Evolutionary conservation across 2,888 invertebrate species (phyloP).

Genomic region (Onchidella celtica): DNA sequence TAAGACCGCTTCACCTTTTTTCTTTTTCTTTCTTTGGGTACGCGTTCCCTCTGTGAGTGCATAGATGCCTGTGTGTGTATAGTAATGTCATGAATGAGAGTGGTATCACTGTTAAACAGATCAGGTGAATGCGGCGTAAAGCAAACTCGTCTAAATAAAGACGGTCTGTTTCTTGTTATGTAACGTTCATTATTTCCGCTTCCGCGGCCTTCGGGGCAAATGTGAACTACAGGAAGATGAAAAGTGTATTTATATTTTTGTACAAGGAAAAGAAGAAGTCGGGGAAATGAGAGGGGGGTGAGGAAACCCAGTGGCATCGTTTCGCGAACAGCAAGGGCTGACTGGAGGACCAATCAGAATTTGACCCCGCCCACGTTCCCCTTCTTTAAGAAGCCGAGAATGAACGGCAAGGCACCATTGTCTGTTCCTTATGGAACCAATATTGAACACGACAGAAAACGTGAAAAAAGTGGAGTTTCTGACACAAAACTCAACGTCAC

Average conservation of each 20-base stretch:
- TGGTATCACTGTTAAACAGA: not conserved
- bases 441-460: too few relatives aligned
- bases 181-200: not conserved
- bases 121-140: not conserved
- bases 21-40: too few relatives aligned
- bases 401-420: not conserved
- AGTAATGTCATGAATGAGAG: too few relatives aligned
- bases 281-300: too few relatives aligned
- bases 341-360: slow-evolving; percentile 19
- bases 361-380: slow-evolving; percentile 22
- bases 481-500: too few relatives aligned
- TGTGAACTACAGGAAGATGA: not conserved
- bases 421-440: too few relatives aligned
- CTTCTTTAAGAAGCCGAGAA: slow-evolving; percentile 24
- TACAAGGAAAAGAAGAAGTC: too few relatives aligned
- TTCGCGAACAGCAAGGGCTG: not conserved
- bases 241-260: too few relatives aligned
- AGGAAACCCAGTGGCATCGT: not conserved
- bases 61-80: too few relatives aligned
- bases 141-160: not conserved
- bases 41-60: too few relatives aligned
- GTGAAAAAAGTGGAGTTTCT: too few relatives aligned
- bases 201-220: not conserved
- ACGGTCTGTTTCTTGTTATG: not conserved
- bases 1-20: too few relatives aligned